Evolutionary conservation across 2,888 invertebrate genomes (phyloP), one percentile per base, ranked within the genome.

Genomic region (Reticulitermes lucifugus): DNA sequence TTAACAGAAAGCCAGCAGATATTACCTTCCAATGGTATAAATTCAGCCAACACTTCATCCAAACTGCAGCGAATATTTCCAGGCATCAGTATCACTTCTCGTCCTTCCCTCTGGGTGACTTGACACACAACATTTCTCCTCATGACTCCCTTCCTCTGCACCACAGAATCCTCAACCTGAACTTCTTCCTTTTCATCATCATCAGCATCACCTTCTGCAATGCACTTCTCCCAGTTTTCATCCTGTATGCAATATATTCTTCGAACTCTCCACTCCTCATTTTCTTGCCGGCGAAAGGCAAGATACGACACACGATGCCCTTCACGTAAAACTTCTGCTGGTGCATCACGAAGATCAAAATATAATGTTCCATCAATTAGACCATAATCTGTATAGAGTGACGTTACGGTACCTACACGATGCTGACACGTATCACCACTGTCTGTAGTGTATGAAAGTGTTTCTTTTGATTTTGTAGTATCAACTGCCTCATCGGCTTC

Each of bases 301-400:
- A 94, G 89, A 87, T 94, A 95, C 18, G 92, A 88, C 2, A 95
- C 91, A 86, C 91, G 92, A 86, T 93, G 92, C n/a, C 94, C 94
- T 0, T 92, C 85, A 87, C 91, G 89, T 0, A 94, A 88, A 46
- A 91, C 90, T 0, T 89, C 81, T 0, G 91, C 79, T 0, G 91
- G 91, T 86, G 88, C 88, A 87, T 89, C 90, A 25, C 89, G 89
- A 1, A 90, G 89, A 71, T 94, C 92, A 89, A 93, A 95, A 87
- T 91, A 91, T 85, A 94, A 91, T 60, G 89, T 90, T 83, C 93
- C 91, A 90, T 96, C 94, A 85, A 96, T 94, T 0, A 93, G 89
- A 46, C 94, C 92, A 88, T 91, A 90, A 83, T 92, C 89, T 0
- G 90, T 89, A 10, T 89, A 89, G n/a, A 93, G 88, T n/a, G 90